Percentiles rank a stretch among this genome's conserved stretches.
Evolutionary conservation across 2,888 invertebrate genomes (phyloP).

Genomic region (Chelonus formosanus): DNA sequence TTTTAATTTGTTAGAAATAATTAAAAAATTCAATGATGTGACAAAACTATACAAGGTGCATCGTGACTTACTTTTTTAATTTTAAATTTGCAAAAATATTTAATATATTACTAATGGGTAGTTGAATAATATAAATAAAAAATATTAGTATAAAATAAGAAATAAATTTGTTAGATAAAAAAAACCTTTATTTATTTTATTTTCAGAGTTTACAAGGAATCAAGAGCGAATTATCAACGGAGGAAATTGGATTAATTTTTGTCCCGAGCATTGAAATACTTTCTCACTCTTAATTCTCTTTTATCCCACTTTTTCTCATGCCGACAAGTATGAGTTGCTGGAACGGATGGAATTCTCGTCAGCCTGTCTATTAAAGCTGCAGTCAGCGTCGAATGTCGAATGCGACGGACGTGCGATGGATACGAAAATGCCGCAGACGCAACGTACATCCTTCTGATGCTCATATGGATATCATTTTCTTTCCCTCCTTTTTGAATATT

Average conservation of each 20-base stretch:
- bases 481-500: background rate
- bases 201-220: background rate
- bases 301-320: background rate
- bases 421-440: constrained; percentile 35
- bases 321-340: background rate
- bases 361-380: constrained; percentile 44
- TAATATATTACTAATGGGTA: no score
- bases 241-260: constrained; percentile 20
- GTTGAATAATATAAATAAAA: no score
- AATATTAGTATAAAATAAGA: no score
- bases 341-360: constrained; percentile 28
- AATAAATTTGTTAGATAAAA: no score
- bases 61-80: no score
- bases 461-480: constrained; percentile 17
- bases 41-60: no score
- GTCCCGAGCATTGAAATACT: constrained; percentile 10
- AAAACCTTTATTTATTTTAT: constrained; percentile 13
- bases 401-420: constrained; percentile 43
- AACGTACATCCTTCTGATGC: constrained; percentile 25
- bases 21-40: no score
- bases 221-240: constrained; percentile 3
- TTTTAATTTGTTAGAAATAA: no score
- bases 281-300: background rate
- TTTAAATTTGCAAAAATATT: no score
- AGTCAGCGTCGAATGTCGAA: constrained; percentile 42